phyloP scores from a whole-genome alignment of 2,888 invertebrate genomes.

The Drosophila ustulata region DNA sequence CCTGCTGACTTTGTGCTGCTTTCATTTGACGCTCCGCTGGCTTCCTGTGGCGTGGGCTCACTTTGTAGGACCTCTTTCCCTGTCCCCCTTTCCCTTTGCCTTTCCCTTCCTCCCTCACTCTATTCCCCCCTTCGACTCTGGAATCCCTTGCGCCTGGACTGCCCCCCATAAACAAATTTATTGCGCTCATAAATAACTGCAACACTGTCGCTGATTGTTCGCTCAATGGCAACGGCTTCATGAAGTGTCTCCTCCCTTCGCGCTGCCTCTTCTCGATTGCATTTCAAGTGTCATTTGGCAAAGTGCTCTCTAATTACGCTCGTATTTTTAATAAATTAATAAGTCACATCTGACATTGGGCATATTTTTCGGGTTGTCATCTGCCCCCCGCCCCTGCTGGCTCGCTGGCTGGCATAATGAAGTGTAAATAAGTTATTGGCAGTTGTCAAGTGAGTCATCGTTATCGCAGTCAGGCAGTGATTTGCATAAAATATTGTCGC shows the following conservation, averaged over 20 bases:
- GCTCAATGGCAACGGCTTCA: slow-evolving; percentile 59
- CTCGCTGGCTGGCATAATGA: slow-evolving; percentile 61
- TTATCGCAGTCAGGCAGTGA: slow-evolving; percentile 64
- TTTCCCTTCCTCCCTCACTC: too few relatives aligned
- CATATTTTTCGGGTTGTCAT: slow-evolving; percentile 59
- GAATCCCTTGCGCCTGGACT: slow-evolving; percentile 12
- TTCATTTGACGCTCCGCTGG: slow-evolving; percentile 74
- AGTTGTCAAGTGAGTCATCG: slow-evolving; percentile 80
- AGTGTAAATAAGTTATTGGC: slow-evolving; percentile 82
- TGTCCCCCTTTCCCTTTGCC: too few relatives aligned
- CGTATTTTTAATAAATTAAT: slow-evolving; percentile 80
- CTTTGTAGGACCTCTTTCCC: neutral
- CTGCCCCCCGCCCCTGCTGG: too few relatives aligned
- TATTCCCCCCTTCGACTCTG: neutral
- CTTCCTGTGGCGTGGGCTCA: slow-evolving; percentile 20
- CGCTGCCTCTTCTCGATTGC: slow-evolving; percentile 46
- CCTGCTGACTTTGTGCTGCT: slow-evolving; percentile 69
- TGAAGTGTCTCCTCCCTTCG: slow-evolving; percentile 19
- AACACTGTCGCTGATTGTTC: slow-evolving; percentile 77
- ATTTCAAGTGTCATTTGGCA: slow-evolving; percentile 80
- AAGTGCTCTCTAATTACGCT: slow-evolving; percentile 80
- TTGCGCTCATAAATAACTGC: slow-evolving; percentile 81
- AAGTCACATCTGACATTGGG: slow-evolving; percentile 66
- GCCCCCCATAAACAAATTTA: slow-evolving; percentile 76
- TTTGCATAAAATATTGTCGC: slow-evolving; percentile 79